Conservation (phyloP, 2,113 vertebrate genomes). For the Numenius arquata region DNA sequence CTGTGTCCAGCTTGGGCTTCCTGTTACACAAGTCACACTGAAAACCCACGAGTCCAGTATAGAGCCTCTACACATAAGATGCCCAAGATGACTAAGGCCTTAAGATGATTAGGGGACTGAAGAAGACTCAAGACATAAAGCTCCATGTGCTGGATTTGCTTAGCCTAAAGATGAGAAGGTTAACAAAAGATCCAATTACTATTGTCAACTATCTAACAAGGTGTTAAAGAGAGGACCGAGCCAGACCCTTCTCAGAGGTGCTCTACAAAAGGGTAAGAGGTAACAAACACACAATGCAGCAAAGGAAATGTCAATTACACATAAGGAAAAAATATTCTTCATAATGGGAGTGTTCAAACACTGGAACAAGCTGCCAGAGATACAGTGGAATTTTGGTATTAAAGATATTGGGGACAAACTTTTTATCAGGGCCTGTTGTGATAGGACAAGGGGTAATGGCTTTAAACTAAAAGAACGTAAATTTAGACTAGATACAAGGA, state of each 20-base stretch:
- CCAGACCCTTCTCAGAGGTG: background rate
- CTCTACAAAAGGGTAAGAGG: background rate
- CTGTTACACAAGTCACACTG: background rate
- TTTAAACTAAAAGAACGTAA: background rate
- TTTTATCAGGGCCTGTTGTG: background rate
- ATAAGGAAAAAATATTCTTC: background rate
- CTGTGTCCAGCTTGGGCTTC: background rate
- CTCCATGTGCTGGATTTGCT: background rate
- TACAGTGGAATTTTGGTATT: background rate
- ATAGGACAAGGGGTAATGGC: background rate
- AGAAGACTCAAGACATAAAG: background rate
- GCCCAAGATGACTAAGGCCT: background rate
- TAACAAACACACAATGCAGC: background rate
- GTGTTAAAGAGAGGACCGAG: background rate
- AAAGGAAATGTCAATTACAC: background rate
- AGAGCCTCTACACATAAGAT: background rate
- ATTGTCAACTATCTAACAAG: background rate
- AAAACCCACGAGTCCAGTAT: background rate
- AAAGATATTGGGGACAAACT: background rate
- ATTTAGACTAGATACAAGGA: background rate
- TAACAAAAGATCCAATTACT: background rate
- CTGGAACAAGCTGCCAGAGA: background rate
- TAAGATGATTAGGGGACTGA: background rate
- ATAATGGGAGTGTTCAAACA: background rate
- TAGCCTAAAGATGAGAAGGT: background rate